Conservation (phyloP, 2,888 invertebrate species). For the Ferrisia virgata region DNA sequence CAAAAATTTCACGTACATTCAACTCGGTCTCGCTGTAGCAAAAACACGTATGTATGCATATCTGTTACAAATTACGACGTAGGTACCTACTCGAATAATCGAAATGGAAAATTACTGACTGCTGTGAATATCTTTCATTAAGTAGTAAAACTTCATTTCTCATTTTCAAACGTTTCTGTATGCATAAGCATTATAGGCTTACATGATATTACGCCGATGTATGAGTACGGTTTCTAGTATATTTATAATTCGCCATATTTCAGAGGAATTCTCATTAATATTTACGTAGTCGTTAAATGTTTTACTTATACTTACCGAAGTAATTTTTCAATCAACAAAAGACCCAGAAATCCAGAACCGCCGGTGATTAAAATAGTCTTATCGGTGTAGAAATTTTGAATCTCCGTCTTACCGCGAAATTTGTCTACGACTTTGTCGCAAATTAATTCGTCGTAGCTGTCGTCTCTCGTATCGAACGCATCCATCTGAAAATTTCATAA, state of each 20-base stretch:
- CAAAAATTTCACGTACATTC: no score
- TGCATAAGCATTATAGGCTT: not conserved
- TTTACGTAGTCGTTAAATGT: not conserved
- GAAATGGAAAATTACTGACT: not conserved
- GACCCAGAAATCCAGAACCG: conserved; percentile 3
- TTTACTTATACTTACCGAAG: conserved; percentile 10
- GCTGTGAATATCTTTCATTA: not conserved
- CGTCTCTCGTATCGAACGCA: not conserved
- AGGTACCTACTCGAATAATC: not conserved
- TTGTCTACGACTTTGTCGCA: not conserved
- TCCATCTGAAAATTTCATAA: not conserved
- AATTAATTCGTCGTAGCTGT: conserved; percentile 6
- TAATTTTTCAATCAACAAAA: conserved; percentile 28
- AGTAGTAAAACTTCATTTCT: not conserved
- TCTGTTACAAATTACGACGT: not conserved
- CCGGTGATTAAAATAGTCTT: conserved; percentile 32
- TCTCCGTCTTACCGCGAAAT: not conserved
- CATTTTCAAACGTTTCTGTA: not conserved
- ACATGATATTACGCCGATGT: not conserved
- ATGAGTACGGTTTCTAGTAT: no score
- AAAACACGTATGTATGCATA: no score
- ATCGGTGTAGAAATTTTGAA: conserved; percentile 34
- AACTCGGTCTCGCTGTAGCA: not conserved
- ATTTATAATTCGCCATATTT: no score
- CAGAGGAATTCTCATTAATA: not conserved